Conservation (phyloP, 2,888 invertebrate genomes). For the Suillia variegata region DNA sequence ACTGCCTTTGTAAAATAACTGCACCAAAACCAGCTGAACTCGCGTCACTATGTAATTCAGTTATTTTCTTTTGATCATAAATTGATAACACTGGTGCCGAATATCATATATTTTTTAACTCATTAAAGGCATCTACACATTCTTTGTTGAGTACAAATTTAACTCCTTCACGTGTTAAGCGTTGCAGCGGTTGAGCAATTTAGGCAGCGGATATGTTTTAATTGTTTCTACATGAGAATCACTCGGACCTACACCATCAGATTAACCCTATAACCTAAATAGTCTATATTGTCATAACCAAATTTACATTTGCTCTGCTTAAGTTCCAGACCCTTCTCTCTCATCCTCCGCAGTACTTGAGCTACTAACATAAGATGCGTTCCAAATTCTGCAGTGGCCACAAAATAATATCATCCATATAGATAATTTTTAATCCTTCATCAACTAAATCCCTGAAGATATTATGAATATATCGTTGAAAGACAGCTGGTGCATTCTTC, state of each 20-base stretch:
- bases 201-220: conserved; percentile 9
- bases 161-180: too few species aligned
- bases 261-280: conserved; percentile 18
- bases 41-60: too few species aligned
- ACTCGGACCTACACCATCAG: conserved; percentile 21
- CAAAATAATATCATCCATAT: conserved; percentile 18
- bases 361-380: background rate
- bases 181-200: too few species aligned
- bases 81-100: too few species aligned
- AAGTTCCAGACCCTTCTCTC: too few species aligned
- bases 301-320: conserved; percentile 23
- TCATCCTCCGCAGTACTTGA: background rate
- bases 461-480: conserved; percentile 18
- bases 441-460: conserved; percentile 16
- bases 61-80: too few species aligned
- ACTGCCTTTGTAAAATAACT: too few species aligned
- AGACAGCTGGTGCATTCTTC: conserved; percentile 21
- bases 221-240: conserved; percentile 21
- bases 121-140: too few species aligned
- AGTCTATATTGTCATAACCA: conserved; percentile 21
- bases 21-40: too few species aligned
- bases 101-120: too few species aligned
- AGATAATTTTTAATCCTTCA: conserved; percentile 8
- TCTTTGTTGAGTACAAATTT: too few species aligned
- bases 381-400: background rate